A percentile compares a stretch with the other conserved stretches of the same genome.
Conservation (phyloP, 2,113 vertebrate genomes). For the Laterallus jamaicensis region DNA sequence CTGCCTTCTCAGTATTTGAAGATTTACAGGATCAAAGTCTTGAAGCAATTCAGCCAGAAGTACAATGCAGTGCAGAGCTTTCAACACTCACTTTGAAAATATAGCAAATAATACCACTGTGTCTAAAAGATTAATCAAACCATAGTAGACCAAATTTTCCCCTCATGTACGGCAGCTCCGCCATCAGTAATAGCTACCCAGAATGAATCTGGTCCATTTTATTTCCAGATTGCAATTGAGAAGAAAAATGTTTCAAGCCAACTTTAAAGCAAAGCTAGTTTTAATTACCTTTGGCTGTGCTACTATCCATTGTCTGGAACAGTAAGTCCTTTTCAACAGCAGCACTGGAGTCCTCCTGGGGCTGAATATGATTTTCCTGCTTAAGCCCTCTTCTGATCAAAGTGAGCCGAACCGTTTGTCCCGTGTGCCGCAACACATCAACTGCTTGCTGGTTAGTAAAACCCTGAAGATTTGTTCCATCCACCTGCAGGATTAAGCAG, state of each 20-base stretch:
- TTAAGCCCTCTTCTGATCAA: slow-evolving; percentile 83
- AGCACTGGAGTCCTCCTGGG: slow-evolving; percentile 49
- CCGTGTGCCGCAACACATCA: slow-evolving; percentile 90
- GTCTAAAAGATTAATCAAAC: background rate
- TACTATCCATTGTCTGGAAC: slow-evolving; percentile 52
- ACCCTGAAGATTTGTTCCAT: slow-evolving; percentile 91
- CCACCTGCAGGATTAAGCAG: slow-evolving; percentile 82
- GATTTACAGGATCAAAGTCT: background rate
- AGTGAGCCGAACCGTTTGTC: slow-evolving; percentile 88
- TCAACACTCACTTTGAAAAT: background rate
- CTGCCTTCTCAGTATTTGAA: background rate
- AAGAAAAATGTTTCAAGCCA: background rate
- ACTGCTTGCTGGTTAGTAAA: slow-evolving; percentile 98
- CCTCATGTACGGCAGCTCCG: background rate
- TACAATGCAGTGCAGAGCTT: background rate
- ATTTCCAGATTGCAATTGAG: background rate
- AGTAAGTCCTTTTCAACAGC: slow-evolving; percentile 65
- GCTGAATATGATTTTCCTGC: slow-evolving; percentile 73
- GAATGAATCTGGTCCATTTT: background rate
- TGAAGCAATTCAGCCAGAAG: background rate
- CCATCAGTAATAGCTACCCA: background rate
- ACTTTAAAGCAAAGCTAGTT: background rate
- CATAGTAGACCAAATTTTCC: background rate
- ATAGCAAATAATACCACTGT: background rate
- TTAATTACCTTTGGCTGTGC: slow-evolving; percentile 68